These are phyloP conservation scores for Agrotis puta DNA, from an alignment of 2,888 invertebrate genomes.

Conservation along the genomic window DNA sequence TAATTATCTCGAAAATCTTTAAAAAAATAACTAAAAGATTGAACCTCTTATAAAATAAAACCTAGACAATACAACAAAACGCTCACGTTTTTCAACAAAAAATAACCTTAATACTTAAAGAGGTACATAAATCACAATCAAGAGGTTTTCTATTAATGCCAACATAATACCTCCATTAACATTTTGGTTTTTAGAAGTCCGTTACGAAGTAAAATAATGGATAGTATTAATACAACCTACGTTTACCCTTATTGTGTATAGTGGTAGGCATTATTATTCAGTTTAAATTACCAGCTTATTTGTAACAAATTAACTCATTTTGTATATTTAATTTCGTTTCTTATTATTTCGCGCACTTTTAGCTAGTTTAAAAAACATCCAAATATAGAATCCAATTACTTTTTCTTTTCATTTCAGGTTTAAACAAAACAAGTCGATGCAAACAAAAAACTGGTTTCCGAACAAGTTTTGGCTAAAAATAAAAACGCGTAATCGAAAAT, in stretches of 20 bases:
- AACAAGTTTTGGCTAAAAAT: conserved; percentile 40
- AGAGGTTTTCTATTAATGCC: conserved; percentile 57
- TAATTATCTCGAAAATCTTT: conserved; percentile 19
- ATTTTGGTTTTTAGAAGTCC: conserved; percentile 48
- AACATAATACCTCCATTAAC: conserved; percentile 56
- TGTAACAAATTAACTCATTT: no score
- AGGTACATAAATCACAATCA: conserved; percentile 61
- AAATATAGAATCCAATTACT: conserved; percentile 14
- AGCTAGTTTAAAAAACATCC: neutral
- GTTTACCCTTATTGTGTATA: conserved; percentile 43
- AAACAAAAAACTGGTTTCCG: conserved; percentile 42
- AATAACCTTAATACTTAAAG: conserved; percentile 56
- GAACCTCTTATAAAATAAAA: conserved; percentile 17
- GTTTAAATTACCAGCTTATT: conserved; percentile 22
- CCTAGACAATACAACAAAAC: conserved; percentile 27
- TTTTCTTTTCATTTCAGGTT: conserved; percentile 32
- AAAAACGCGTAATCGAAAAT: conserved; percentile 30
- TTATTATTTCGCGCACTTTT: neutral
- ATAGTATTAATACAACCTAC: conserved; percentile 56
- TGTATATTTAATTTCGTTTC: neutral
- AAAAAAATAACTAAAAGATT: conserved; percentile 14
- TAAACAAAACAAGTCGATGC: conserved; percentile 10
- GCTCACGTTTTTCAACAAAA: conserved; percentile 32
- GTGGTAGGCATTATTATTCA: conserved; percentile 10
- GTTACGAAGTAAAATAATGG: conserved; percentile 61